A percentile compares a stretch with the other conserved stretches of the same genome.
These are phyloP conservation scores for Amblyteles armatorius DNA, from an alignment of 2,888 invertebrate genomes.

Conservation along the genomic window DNA sequence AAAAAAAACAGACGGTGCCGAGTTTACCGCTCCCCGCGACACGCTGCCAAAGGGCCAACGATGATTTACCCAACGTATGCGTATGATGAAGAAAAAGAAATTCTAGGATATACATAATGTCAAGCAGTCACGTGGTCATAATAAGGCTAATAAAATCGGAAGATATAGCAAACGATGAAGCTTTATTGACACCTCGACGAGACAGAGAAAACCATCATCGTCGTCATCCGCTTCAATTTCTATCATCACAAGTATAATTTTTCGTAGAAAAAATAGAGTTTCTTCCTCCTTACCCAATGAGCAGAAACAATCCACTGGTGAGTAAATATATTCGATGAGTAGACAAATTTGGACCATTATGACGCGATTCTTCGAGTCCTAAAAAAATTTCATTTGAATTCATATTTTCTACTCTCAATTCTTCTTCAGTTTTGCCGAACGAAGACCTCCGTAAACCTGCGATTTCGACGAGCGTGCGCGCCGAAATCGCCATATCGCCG, in stretches of 20 bases:
- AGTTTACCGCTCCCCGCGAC: slow-evolving; percentile 50
- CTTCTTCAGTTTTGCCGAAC: too few relatives aligned
- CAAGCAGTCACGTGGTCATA: slow-evolving; percentile 75
- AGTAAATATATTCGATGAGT: slow-evolving; percentile 9
- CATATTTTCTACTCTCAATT: too few relatives aligned
- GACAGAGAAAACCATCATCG: neutral
- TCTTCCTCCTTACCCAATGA: slow-evolving; percentile 10
- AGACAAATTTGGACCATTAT: neutral
- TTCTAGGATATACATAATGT: slow-evolving; percentile 75
- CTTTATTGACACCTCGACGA: slow-evolving; percentile 77
- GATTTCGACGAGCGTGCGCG: too few relatives aligned
- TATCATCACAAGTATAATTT: slow-evolving; percentile 47
- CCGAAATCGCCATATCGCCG: too few relatives aligned
- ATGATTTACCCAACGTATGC: slow-evolving; percentile 70
- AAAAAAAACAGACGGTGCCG: slow-evolving; percentile 56
- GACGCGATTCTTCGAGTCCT: too few relatives aligned
- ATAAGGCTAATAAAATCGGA: slow-evolving; percentile 76
- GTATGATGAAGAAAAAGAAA: slow-evolving; percentile 60
- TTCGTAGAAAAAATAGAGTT: slow-evolving; percentile 73
- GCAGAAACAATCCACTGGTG: neutral
- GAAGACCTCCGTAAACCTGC: too few relatives aligned
- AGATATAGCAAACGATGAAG: slow-evolving; percentile 73
- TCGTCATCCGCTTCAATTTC: neutral
- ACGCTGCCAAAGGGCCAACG: slow-evolving; percentile 80
- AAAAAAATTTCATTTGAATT: too few relatives aligned